Conservation (phyloP, 2,797 vertebrate species). For the Malurus leucopterus region DNA sequence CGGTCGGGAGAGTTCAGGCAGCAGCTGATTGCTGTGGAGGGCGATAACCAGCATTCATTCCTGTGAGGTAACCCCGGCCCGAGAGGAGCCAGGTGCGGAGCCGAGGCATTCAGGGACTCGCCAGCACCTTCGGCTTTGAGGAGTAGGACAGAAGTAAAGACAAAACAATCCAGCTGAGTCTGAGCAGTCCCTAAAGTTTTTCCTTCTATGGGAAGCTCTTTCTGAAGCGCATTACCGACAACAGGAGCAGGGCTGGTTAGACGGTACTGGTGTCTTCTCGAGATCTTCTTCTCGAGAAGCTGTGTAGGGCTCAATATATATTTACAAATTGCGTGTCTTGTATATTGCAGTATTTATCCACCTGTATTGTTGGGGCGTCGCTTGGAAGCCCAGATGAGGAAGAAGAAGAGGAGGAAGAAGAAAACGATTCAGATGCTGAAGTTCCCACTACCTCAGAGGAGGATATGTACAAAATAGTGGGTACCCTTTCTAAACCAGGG, state of each 20-base stretch:
- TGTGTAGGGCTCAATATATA: not conserved
- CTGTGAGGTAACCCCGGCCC: not conserved
- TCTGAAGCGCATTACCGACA: rapidly evolving
- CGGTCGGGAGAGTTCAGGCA: not conserved
- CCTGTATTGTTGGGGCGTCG: slow-evolving; percentile 60
- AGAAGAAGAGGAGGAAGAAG: slow-evolving; percentile 67
- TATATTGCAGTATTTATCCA: slow-evolving; percentile 76
- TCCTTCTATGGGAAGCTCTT: not conserved
- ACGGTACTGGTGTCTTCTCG: not conserved
- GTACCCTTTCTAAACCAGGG: slow-evolving; percentile 69
- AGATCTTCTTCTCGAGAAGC: not conserved
- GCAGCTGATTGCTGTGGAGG: rapidly evolving
- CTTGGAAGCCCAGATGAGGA: slow-evolving; percentile 56
- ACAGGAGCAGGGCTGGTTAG: too few species aligned
- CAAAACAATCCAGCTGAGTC: not conserved
- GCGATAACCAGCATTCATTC: rapidly evolving
- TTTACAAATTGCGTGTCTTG: not conserved
- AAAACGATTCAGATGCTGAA: slow-evolving; percentile 1
- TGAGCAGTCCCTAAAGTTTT: not conserved
- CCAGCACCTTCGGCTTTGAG: not conserved
- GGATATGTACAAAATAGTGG: slow-evolving; percentile 79
- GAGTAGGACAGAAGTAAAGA: rapidly evolving
- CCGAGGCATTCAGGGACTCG: not conserved
- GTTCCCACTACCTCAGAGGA: not conserved
- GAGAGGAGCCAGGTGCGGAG: rapidly evolving